These are phyloP conservation scores for Vireo griseus DNA, from an alignment of 2,797 vertebrate species.

Conservation along the genomic window DNA sequence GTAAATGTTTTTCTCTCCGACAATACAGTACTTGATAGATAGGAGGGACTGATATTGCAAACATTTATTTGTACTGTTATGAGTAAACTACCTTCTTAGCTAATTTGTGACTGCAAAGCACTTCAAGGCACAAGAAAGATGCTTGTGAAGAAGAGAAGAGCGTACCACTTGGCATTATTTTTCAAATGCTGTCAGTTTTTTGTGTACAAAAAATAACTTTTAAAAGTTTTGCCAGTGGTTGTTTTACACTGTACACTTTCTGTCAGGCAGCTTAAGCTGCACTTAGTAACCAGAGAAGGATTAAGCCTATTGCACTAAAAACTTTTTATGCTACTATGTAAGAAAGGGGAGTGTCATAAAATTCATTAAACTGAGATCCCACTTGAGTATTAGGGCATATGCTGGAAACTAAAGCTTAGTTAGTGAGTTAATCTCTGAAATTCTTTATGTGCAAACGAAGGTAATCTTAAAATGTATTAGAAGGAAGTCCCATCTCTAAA, in stretches of 20 bases:
- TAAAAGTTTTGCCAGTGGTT: background rate
- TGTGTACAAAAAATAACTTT: background rate
- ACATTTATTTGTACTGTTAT: background rate
- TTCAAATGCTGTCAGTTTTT: background rate
- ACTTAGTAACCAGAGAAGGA: conserved; percentile 24
- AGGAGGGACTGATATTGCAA: background rate
- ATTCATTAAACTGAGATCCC: conserved; percentile 29
- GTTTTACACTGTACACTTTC: background rate
- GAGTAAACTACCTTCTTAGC: background rate
- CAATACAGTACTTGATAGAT: background rate
- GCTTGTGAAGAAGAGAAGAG: too few species aligned
- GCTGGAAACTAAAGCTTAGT: conserved; percentile 23
- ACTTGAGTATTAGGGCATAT: background rate
- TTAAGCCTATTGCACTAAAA: conserved; percentile 24
- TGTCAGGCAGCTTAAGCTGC: background rate
- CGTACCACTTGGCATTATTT: background rate
- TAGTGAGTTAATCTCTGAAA: conserved; percentile 30
- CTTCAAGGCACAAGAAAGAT: background rate
- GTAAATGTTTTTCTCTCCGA: background rate
- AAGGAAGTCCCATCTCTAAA: background rate
- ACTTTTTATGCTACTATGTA: background rate
- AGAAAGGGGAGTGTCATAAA: conserved; percentile 4
- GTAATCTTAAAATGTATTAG: background rate
- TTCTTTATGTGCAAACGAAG: conserved; percentile 23
- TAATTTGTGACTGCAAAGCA: background rate